phyloP scores from a whole-genome alignment of 2,888 invertebrate genomes.

The Fragum fragum region DNA sequence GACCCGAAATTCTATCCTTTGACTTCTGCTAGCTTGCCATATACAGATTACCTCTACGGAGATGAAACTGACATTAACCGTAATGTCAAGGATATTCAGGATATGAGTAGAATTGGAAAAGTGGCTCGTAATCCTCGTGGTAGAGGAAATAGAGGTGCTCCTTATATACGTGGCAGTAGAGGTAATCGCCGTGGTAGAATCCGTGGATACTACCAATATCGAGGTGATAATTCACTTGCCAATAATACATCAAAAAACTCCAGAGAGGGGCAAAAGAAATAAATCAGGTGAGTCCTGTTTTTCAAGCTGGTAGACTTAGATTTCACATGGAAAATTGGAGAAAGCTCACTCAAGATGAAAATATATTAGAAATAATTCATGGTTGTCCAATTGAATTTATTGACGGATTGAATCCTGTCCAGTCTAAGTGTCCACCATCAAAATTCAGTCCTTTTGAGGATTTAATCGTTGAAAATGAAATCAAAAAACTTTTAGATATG shows the following conservation, averaged over 20 bases:
- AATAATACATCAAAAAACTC: background rate
- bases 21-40: too few species aligned
- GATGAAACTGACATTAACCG: slow-evolving; percentile 44
- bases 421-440: background rate
- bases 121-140: too few species aligned
- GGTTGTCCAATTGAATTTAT: slow-evolving; percentile 32
- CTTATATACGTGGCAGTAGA: background rate
- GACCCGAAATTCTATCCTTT: background rate
- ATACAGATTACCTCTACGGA: too few species aligned
- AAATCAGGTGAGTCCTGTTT: slow-evolving; percentile 8
- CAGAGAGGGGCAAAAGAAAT: slow-evolving; percentile 7
- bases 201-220: too few species aligned
- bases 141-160: too few species aligned
- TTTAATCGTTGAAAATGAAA: too few species aligned
- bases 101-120: too few species aligned
- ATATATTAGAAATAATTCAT: slow-evolving; percentile 30
- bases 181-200: too few species aligned
- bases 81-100: slow-evolving; percentile 47
- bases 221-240: too few species aligned
- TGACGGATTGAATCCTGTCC: too few species aligned
- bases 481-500: slow-evolving; percentile 15
- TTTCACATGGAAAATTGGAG: slow-evolving; percentile 36
- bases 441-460: slow-evolving; percentile 17
- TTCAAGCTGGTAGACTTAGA: slow-evolving; percentile 24
- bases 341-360: slow-evolving; percentile 2